A percentile compares a stretch with the other conserved stretches of the same genome.
phyloP scores from a whole-genome alignment of 2,888 invertebrate species.

The Tubiluchus corallicola region DNA sequence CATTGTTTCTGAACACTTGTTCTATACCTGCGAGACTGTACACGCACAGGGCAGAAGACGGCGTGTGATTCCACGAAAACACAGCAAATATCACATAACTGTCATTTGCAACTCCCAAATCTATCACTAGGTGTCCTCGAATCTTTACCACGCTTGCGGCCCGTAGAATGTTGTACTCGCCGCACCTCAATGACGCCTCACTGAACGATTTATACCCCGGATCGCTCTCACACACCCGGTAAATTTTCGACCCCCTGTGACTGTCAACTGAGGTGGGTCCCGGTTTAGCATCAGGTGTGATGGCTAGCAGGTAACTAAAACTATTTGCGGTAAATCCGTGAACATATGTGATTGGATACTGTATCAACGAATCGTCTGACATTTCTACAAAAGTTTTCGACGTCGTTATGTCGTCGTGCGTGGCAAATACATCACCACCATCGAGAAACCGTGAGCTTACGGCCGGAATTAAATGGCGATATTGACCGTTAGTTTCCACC shows the following conservation, averaged over 20 bases:
- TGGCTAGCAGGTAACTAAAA: slow-evolving; percentile 89
- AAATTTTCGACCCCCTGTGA: no score
- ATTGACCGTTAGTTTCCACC: slow-evolving; percentile 44
- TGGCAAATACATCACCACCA: slow-evolving; percentile 55
- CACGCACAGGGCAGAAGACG: slow-evolving; percentile 72
- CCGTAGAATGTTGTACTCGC: no score
- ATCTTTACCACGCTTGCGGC: no score
- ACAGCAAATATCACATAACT: slow-evolving; percentile 90
- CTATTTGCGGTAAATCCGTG: slow-evolving; percentile 88
- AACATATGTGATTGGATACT: slow-evolving; percentile 83
- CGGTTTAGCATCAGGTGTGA: slow-evolving; percentile 70
- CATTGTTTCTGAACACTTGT: slow-evolving; percentile 85
- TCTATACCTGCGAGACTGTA: slow-evolving; percentile 79
- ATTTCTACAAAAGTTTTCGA: slow-evolving; percentile 80
- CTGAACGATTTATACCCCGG: no score
- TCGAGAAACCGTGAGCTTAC: slow-evolving; percentile 77
- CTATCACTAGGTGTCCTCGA: no score
- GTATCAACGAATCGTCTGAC: slow-evolving; percentile 69
- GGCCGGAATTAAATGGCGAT: slow-evolving; percentile 79
- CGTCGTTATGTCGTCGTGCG: slow-evolving; percentile 72
- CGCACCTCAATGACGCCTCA: no score
- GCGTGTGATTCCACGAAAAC: slow-evolving; percentile 41
- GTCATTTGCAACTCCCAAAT: no score
- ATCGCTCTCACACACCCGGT: no score
- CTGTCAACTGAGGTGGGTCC: no score